These are phyloP conservation scores for Ips typographus DNA, from an alignment of 1,140 invertebrate genomes.

Conservation along the genomic window DNA sequence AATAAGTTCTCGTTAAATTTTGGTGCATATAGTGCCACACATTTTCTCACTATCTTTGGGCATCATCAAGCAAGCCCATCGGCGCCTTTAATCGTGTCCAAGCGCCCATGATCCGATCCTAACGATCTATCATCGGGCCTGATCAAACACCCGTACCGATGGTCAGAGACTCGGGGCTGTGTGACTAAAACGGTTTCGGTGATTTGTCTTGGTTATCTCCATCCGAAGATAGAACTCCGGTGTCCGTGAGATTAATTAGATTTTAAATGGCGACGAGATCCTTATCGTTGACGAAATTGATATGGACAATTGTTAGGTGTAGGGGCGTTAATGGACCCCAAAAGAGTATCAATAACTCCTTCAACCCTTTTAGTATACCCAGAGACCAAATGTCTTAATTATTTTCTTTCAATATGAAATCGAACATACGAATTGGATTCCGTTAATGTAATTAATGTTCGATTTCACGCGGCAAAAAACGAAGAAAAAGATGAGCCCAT, in stretches of 20 bases:
- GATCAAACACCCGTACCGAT: slow-evolving; percentile 27
- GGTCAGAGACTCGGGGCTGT: slow-evolving; percentile 18
- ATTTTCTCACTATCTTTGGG: slow-evolving; percentile 7
- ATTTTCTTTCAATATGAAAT: not conserved
- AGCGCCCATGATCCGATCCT: slow-evolving; percentile 30
- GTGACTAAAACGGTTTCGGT: slow-evolving; percentile 31
- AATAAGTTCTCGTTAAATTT: too few species aligned
- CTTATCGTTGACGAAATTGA: slow-evolving; percentile 9
- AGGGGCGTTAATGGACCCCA: not conserved
- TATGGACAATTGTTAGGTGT: not conserved
- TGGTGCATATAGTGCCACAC: too few species aligned
- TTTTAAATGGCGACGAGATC: slow-evolving; percentile 23
- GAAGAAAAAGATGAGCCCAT: slow-evolving; percentile 9
- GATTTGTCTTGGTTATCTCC: slow-evolving; percentile 33
- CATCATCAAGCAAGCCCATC: slow-evolving; percentile 17
- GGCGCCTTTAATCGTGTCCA: slow-evolving; percentile 29
- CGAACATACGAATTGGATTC: slow-evolving; percentile 4
- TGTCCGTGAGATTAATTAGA: slow-evolving; percentile 25
- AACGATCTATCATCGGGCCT: slow-evolving; percentile 31
- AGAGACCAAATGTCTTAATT: too few species aligned
- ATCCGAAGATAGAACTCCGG: slow-evolving; percentile 14
- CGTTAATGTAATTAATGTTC: slow-evolving; percentile 10
- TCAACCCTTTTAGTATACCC: too few species aligned
- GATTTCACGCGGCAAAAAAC: slow-evolving; percentile 21
- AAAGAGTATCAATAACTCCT: too few species aligned